These are phyloP conservation scores for Andrena chrysosceles DNA, from an alignment of 2,888 invertebrate genomes.

Conservation along the genomic window DNA sequence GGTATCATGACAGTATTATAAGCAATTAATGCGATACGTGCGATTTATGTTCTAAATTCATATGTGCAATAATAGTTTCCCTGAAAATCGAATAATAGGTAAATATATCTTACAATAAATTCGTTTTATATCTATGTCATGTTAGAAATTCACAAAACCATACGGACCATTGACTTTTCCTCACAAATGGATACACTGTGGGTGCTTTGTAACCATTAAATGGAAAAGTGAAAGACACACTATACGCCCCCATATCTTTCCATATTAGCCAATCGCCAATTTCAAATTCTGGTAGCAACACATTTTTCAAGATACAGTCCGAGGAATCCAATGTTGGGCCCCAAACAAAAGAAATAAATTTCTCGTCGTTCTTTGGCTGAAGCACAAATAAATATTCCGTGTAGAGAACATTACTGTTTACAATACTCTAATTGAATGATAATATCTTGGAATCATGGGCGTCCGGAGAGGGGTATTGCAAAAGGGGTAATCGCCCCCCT, in stretches of 20 bases:
- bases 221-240: conserved; percentile 85
- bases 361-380: conserved; percentile 67
- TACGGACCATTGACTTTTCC: conserved; percentile 70
- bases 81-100: too few species aligned
- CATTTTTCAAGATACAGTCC: conserved; percentile 86
- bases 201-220: conserved; percentile 88
- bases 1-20: too few species aligned
- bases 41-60: background rate
- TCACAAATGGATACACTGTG: conserved; percentile 82
- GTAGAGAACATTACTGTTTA: background rate
- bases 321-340: conserved; percentile 89
- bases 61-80: background rate
- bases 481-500: background rate
- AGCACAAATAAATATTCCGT: background rate
- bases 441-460: background rate
- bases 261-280: conserved; percentile 88
- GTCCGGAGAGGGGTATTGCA: background rate
- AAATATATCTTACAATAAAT: background rate
- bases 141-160: background rate
- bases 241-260: conserved; percentile 88
- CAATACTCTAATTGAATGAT: too few species aligned
- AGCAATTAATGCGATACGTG: too few species aligned
- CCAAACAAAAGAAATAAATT: conserved; percentile 85
- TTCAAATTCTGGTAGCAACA: conserved; percentile 86
- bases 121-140: background rate